Base-by-base conservation (phyloP, 1,140 invertebrate genomes). In the Heliconius himera region DNA sequence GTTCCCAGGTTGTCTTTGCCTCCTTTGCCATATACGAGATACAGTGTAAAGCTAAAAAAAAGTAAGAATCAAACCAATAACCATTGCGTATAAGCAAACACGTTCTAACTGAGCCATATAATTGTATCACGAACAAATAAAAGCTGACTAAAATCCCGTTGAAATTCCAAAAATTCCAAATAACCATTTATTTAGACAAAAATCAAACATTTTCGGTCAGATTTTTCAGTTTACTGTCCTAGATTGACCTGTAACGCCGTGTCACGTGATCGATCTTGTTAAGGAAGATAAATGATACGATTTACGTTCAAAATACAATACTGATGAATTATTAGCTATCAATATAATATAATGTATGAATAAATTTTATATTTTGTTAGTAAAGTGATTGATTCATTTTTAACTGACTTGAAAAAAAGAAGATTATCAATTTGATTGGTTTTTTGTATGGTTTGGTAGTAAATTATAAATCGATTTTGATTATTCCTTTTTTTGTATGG, bases 221-320 rank as follows among this genome's bases (percentile, higher is more conserved):
- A 66, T 66, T 66, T 66, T 66, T 66, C 60, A 66, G 60, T 66
- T 29, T 29, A 66, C 60, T 66, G 60, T 66, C 22, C 60, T 16
- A 66, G 60, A 66, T 66, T 66, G 60, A 66, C 60, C 60, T 66
- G 9, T 29, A 66, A 60, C 3, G 56, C n/a, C 22, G 13, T 29
- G 60, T 29, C 13, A 66, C 60, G 22, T 66, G 60, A 66, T 66
- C 60, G 60, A 66, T 66, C 60, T 66, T 29, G 11, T 29, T 66
- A 66, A 66, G 13, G 22, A 66, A 66, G 60, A 66, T 66, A 66
- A 66, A 66, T 66, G 60, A 29, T 66, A 29, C 11, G 26, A 66
- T 16, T 66, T 66, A 29, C 60, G 60, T 66, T 66, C 22, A 66
- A 66, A 66, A 66, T 66, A 66, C 60, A 66, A 66, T 66, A 66